Conservation (phyloP, 2,888 invertebrate species). For the Agrotis puta region DNA sequence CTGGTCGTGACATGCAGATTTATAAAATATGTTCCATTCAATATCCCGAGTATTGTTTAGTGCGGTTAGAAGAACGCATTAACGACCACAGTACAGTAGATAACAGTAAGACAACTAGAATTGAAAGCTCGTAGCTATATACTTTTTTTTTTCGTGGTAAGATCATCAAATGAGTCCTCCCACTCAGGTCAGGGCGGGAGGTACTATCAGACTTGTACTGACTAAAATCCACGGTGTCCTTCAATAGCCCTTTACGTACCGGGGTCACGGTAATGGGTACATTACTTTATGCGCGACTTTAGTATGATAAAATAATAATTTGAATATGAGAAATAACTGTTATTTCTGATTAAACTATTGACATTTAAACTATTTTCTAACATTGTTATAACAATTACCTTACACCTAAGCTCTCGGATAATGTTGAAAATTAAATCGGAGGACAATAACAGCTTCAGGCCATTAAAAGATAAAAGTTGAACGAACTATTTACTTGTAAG, state of each 20-base stretch:
- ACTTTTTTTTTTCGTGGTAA: not conserved
- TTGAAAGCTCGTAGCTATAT: not conserved
- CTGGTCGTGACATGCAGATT: constrained; percentile 41
- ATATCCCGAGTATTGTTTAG: constrained; percentile 26
- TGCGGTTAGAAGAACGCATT: constrained; percentile 21
- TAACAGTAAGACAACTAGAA: not conserved
- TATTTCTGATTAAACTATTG: no score
- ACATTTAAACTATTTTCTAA: not conserved
- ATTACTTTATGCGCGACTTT: no score
- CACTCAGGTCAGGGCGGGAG: no score
- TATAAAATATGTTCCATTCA: constrained; percentile 51
- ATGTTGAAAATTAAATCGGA: not conserved
- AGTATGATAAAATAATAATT: no score
- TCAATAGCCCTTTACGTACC: no score
- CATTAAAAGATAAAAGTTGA: not conserved
- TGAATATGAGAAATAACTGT: no score
- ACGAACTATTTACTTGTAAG: not conserved
- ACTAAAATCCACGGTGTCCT: no score
- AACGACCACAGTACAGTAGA: constrained; percentile 23
- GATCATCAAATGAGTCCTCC: no score
- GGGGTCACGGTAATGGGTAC: no score
- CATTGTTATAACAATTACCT: not conserved
- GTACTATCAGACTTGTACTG: no score
- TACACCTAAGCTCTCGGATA: not conserved
- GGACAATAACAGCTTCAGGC: not conserved